Base-by-base conservation (phyloP, 2,797 vertebrate species). In the Karalla daura region DNA sequence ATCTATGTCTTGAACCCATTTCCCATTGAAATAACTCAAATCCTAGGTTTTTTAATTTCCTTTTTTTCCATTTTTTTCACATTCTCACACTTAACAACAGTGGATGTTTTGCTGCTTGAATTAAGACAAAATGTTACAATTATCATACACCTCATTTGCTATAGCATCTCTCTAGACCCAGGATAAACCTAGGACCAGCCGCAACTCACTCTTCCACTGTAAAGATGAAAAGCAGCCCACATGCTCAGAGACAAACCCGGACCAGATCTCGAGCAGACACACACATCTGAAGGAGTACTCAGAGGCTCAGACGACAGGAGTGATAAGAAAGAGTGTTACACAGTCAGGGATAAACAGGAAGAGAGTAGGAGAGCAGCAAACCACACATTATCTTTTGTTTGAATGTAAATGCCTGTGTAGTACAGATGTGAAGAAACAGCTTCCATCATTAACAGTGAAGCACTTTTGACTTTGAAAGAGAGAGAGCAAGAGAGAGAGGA, bases 401-500 rank as follows among this genome's bases (percentile, higher is more conserved):
- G 78, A 83, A 90, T 90, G 89, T 87, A 86, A 91, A 93, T 81
- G 84, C 84, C 83, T 89, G 83, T 84, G 83, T 81, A 78, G 88
- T 91, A 84, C 86, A 86, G 89, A 91, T 91, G 84, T 87, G 85
- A 85, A 85, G 86, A 84, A 88, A 87, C 72, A 39, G 79, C 85
- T 87, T 89, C 78, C 86, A 83, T 86, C 86, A 84, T 91, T 90
- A 85, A 89, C 89, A 89, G 86, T 90, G 86, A 89, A 86, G 87
- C 84, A 88, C 90, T 92, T 92, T 93, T 91, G 90, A 94, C 92
- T 93, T 90, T 92, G 91, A 93, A 90, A 92, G 85, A 87, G 77
- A 55, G 60, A 58, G 87, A n/a, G n/a, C n/a, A n/a, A 87, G 65
- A 59, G 60, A 65, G 74, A 72, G 75, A 21, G 41, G 12, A 5